Conservation (phyloP, 2,888 invertebrate genomes). For the Periphyllus acericola region DNA sequence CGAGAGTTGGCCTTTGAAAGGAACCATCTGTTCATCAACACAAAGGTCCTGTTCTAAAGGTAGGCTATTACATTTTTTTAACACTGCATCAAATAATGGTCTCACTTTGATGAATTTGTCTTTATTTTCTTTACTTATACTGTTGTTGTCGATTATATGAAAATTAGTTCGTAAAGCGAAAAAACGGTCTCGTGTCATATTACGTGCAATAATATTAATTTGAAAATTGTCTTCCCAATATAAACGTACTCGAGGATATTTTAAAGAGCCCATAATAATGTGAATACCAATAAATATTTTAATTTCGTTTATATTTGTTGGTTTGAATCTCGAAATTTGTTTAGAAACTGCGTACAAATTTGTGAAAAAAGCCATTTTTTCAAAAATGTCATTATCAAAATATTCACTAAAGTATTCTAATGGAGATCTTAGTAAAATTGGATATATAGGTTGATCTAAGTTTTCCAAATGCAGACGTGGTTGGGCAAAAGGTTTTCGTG, state of each 20-base stretch:
- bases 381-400: background rate
- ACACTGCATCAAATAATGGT: background rate
- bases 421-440: background rate
- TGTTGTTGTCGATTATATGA: slow-evolving; percentile 15
- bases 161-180: slow-evolving; percentile 30
- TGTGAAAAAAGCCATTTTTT: background rate
- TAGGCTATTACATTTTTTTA: slow-evolving; percentile 20
- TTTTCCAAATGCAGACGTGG: too few relatives aligned
- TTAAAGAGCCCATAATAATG: slow-evolving; percentile 47
- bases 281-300: slow-evolving; percentile 54
- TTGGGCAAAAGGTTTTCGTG: too few relatives aligned
- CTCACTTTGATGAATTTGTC: slow-evolving; percentile 19
- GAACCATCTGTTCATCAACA: slow-evolving; percentile 6
- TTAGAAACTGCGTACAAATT: background rate
- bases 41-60: background rate
- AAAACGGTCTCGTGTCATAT: slow-evolving; percentile 14
- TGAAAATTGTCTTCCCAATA: slow-evolving; percentile 4
- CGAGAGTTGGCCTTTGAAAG: slow-evolving; percentile 1
- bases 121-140: slow-evolving; percentile 13
- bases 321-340: background rate
- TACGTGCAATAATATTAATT: slow-evolving; percentile 13
- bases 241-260: slow-evolving; percentile 39
- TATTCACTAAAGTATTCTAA: too few relatives aligned
- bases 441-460: too few relatives aligned
- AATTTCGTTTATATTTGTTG: slow-evolving; percentile 34